A percentile compares a stretch with the other conserved stretches of the same genome.
These are phyloP conservation scores for Antedon mediterranea DNA, from an alignment of 53 echinoderm and acorn worm genomes.

Conservation along the genomic window DNA sequence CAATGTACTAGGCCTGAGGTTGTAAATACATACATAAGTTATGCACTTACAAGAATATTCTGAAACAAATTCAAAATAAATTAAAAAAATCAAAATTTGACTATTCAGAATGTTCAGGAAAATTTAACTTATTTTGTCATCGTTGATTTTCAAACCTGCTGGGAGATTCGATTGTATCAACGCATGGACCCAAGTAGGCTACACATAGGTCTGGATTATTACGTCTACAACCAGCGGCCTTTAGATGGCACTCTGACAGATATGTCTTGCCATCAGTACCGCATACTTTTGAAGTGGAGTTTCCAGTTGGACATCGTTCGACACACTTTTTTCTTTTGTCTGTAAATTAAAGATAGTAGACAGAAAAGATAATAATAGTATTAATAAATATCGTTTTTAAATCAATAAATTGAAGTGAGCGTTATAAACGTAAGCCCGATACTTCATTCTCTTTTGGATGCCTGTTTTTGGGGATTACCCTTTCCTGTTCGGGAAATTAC, in stretches of 20 bases:
- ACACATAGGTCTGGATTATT: neutral
- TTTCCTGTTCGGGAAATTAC: too few relatives aligned
- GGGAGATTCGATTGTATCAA: neutral
- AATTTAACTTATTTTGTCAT: neutral
- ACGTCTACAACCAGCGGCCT: neutral
- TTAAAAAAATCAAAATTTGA: too few relatives aligned
- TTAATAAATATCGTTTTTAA: neutral
- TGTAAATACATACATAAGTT: too few relatives aligned
- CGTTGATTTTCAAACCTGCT: neutral
- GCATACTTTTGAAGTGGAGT: neutral
- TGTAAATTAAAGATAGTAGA: neutral
- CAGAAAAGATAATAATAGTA: neutral
- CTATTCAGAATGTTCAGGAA: too few relatives aligned
- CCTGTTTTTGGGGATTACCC: too few relatives aligned
- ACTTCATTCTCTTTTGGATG: too few relatives aligned
- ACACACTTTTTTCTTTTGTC: neutral
- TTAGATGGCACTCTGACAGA: neutral
- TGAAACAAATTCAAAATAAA: too few relatives aligned
- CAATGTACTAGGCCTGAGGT: too few relatives aligned
- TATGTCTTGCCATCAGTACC: neutral
- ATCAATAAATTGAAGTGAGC: too few relatives aligned
- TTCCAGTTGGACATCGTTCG: neutral
- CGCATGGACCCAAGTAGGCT: neutral
- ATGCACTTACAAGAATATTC: too few relatives aligned
- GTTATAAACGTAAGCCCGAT: too few relatives aligned